A percentile compares a stretch with the other conserved stretches of the same genome.
These are phyloP conservation scores for Cotesia chilonis DNA, from an alignment of 1,140 invertebrate species.

Conservation along the genomic window DNA sequence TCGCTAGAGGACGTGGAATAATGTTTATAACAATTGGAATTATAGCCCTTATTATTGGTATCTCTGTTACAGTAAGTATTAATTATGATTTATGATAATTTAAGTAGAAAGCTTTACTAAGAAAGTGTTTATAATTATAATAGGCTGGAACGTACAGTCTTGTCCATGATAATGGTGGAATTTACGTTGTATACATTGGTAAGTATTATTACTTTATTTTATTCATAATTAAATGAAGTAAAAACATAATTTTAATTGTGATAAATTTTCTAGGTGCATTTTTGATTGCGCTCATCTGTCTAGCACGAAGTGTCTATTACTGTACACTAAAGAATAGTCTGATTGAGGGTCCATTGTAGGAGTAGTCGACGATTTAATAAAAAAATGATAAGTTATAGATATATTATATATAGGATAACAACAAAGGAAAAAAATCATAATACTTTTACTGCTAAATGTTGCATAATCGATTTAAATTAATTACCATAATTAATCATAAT, in stretches of 20 bases:
- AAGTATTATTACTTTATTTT: constrained; percentile 48
- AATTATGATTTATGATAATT: constrained; percentile 6
- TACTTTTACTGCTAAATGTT: constrained; percentile 18
- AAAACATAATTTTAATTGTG: constrained; percentile 28
- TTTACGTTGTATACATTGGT: constrained; percentile 86
- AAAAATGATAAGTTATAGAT: constrained; percentile 1
- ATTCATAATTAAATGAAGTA: not conserved
- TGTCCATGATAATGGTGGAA: constrained; percentile 72
- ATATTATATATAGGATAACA: constrained; percentile 3
- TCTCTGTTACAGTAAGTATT: constrained; percentile 78
- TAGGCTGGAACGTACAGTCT: constrained; percentile 68
- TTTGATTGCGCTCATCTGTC: constrained; percentile 75
- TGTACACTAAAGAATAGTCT: constrained; percentile 89
- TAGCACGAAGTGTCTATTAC: constrained; percentile 85
- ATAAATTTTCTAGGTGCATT: constrained; percentile 71
- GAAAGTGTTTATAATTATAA: constrained; percentile 42
- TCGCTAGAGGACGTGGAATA: constrained; percentile 79
- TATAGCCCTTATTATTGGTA: constrained; percentile 76
- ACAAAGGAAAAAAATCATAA: constrained; percentile 24
- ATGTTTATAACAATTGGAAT: constrained; percentile 82
- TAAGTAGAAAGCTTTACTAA: not conserved
- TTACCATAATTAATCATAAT: constrained; percentile 19
- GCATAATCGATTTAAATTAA: constrained; percentile 25
- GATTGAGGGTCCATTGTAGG: constrained; percentile 83
- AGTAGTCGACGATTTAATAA: constrained; percentile 1